Percentiles rank a stretch among this genome's conserved stretches.
Evolutionary conservation across 1,140 invertebrate genomes (phyloP).

Genomic region (Monomorium pharaonis): DNA sequence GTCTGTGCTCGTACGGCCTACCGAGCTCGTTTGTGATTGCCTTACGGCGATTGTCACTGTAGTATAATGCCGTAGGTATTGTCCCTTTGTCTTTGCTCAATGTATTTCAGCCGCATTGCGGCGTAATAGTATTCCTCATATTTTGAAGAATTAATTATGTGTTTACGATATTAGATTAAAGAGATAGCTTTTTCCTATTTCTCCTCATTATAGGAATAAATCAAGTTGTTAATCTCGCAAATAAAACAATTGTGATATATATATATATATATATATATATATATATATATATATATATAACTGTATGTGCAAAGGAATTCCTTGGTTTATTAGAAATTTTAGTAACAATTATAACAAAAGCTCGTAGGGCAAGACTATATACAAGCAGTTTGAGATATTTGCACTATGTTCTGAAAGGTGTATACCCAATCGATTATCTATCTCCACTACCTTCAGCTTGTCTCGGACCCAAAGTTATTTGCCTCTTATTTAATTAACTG

Average conservation of each 20-base stretch:
- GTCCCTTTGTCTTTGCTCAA: constrained; percentile 12
- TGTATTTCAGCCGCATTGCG: not conserved
- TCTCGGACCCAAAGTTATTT: not conserved
- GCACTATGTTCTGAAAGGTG: not conserved
- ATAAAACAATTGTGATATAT: not conserved
- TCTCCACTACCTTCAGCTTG: not conserved
- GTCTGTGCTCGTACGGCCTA: not conserved
- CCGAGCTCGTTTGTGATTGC: constrained; percentile 27
- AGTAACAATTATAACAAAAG: not conserved
- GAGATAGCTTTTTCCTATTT: not conserved
- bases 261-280: too few species aligned
- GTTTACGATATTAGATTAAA: not conserved
- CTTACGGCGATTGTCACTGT: constrained; percentile 30
- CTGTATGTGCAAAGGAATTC: not conserved
- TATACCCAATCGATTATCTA: not conserved
- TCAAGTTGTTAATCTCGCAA: not conserved
- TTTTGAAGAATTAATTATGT: not conserved
- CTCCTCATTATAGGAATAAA: not conserved
- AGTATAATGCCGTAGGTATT: not conserved
- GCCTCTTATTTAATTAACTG: constrained; percentile 9
- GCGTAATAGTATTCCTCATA: not conserved
- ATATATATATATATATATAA: too few species aligned
- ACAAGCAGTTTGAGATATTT: not conserved
- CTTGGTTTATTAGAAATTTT: not conserved
- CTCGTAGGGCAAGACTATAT: not conserved